Conservation (phyloP, 1,140 invertebrate species). For the Lucilia cuprina region DNA sequence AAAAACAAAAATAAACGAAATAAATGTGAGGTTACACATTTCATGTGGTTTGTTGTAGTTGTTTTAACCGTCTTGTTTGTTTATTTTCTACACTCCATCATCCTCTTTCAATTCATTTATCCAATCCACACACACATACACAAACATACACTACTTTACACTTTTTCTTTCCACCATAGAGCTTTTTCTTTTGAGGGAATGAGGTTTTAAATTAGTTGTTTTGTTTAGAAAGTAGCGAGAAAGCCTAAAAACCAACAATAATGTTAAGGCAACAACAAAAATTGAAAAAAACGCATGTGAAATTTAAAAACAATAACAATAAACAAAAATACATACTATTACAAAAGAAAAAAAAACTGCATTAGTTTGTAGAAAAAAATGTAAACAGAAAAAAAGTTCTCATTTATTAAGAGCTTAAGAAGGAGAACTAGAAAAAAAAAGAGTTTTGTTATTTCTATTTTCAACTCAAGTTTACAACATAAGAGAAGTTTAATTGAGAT, state of each 20-base stretch:
- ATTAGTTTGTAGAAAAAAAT: neutral
- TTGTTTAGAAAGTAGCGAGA: conserved; percentile 34
- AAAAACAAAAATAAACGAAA: neutral
- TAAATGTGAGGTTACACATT: conserved; percentile 24
- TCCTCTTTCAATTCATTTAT: neutral
- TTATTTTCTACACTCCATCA: neutral
- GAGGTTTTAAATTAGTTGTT: conserved; percentile 20
- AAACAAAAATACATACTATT: neutral
- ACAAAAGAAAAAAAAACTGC: neutral
- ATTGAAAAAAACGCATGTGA: conserved; percentile 18
- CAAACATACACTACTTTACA: no score
- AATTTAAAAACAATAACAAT: conserved; percentile 15
- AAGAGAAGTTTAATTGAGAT: neutral
- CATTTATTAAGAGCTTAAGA: neutral
- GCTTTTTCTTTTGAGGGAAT: conserved; percentile 26
- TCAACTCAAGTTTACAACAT: neutral
- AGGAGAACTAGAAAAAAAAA: neutral
- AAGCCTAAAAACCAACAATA: conserved; percentile 31
- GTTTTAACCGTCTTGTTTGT: neutral
- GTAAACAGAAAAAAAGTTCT: neutral
- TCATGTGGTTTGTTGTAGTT: conserved; percentile 10
- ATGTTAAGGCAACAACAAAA: neutral
- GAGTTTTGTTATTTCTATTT: neutral
- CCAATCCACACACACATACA: no score
- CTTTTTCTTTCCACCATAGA: conserved; percentile 3